Conservation (phyloP, 64 coral and sea anemone species). For the Anthopleura sola region DNA sequence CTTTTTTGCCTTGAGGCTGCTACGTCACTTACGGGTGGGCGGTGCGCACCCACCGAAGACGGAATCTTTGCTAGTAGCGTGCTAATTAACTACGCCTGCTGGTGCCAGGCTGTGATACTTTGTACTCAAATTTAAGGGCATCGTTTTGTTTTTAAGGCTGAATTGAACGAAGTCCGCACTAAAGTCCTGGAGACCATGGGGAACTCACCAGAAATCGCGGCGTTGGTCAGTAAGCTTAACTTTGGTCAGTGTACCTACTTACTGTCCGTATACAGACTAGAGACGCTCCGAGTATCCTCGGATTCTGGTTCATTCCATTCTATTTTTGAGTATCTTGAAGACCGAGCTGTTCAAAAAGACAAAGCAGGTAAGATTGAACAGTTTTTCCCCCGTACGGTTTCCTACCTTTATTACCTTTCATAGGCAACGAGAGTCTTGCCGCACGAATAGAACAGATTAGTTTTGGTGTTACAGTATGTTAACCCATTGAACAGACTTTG, state of each 20-base stretch:
- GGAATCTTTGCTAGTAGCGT: no score
- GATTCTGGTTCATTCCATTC: conserved; percentile 84
- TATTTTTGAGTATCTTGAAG: conserved; percentile 92
- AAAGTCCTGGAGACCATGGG: conserved; percentile 70
- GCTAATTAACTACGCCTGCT: no score
- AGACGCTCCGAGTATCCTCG: conserved; percentile 80
- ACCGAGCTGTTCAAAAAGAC: conserved; percentile 92
- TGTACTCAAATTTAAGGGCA: background rate
- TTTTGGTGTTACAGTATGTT: no score
- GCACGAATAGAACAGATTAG: no score
- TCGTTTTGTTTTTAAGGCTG: conserved; percentile 52
- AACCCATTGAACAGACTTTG: no score
- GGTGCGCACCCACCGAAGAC: no score
- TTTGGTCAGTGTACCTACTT: conserved; percentile 97
- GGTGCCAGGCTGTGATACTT: background rate
- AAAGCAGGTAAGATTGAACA: conserved; percentile 75
- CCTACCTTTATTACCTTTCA: background rate
- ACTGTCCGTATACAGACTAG: conserved; percentile 90
- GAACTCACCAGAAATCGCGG: conserved; percentile 71
- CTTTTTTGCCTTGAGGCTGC: no score
- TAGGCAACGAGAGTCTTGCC: no score
- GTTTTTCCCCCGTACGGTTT: background rate
- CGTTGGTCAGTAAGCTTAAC: conserved; percentile 82
- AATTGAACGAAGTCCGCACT: conserved; percentile 82
- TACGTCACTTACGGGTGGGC: no score